Conservation (phyloP, 1,140 invertebrate genomes). For the Papilio polytes region DNA sequence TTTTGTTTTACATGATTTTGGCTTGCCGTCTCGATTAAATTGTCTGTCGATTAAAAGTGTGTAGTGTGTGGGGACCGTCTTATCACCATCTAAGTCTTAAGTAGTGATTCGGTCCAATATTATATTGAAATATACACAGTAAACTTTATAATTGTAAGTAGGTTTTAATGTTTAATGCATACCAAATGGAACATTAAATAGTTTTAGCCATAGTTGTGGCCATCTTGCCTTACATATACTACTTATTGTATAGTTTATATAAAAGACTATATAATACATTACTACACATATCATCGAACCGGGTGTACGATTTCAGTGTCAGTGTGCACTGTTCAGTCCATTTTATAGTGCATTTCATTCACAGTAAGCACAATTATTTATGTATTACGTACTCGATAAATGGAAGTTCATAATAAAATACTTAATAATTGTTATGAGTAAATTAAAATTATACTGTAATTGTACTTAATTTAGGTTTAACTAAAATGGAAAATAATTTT, state of each 20-base stretch:
- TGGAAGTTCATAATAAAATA: slow-evolving; percentile 77
- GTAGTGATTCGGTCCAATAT: slow-evolving; percentile 54
- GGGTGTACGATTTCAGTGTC: slow-evolving; percentile 53
- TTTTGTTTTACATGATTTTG: too few relatives aligned
- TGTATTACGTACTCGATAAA: slow-evolving; percentile 70
- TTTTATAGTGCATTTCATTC: slow-evolving; percentile 80
- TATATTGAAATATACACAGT: slow-evolving; percentile 78
- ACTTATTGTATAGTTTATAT: slow-evolving; percentile 51
- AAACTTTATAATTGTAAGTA: slow-evolving; percentile 71
- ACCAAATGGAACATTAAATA: slow-evolving; percentile 71
- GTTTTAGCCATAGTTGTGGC: slow-evolving; percentile 77
- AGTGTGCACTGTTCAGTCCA: slow-evolving; percentile 66
- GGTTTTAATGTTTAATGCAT: slow-evolving; percentile 68
- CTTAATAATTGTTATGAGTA: slow-evolving; percentile 79
- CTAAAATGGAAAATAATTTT: slow-evolving; percentile 80
- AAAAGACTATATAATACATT: slow-evolving; percentile 52
- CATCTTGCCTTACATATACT: slow-evolving; percentile 77
- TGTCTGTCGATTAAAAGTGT: too few relatives aligned
- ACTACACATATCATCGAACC: slow-evolving; percentile 55
- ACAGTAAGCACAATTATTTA: slow-evolving; percentile 79
- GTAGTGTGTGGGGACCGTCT: slow-evolving; percentile 7
- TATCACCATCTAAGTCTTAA: slow-evolving; percentile 47
- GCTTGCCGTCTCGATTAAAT: too few relatives aligned
- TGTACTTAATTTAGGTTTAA: slow-evolving; percentile 80
- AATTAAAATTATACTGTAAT: slow-evolving; percentile 76